Percentiles rank a stretch among this genome's conserved stretches.
Evolutionary conservation across 2,113 vertebrate species (phyloP).

Genomic region (Phycodurus eques): DNA sequence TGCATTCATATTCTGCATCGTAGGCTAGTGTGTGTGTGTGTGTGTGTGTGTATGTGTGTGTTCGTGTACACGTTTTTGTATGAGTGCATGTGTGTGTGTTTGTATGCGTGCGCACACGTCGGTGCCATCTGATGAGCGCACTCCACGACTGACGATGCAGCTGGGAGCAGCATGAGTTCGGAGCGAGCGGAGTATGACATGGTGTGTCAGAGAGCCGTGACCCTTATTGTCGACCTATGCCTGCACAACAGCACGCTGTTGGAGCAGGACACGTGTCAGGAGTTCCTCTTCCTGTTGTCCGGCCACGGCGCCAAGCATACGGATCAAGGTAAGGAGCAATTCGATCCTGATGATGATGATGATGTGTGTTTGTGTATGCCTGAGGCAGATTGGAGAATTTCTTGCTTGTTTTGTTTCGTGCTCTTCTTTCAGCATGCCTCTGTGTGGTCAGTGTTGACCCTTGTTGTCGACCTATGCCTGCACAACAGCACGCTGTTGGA

Average conservation of each 20-base stretch:
- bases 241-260: conserved; percentile 71
- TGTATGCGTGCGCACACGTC: neutral
- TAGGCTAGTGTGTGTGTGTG: conserved; percentile 32
- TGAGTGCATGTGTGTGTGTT: neutral
- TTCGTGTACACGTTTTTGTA: neutral
- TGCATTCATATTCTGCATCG: conserved; percentile 53
- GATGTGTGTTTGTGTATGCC: neutral
- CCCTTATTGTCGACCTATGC: conserved; percentile 79
- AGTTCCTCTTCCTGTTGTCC: conserved; percentile 72
- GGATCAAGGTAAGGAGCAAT: conserved; percentile 56
- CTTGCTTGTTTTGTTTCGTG: neutral
- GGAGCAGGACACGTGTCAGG: conserved; percentile 74
- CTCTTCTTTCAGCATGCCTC: neutral
- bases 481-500: too few species aligned
- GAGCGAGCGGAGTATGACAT: conserved; percentile 75
- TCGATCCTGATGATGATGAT: neutral
- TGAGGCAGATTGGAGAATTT: neutral
- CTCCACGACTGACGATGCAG: conserved; percentile 66
- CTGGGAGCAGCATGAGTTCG: conserved; percentile 78
- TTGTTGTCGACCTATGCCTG: neutral
- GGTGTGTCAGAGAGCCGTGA: conserved; percentile 78
- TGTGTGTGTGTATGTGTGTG: conserved; percentile 35
- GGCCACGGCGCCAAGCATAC: conserved; percentile 57
- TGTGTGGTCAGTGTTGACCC: neutral
- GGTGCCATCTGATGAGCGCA: conserved; percentile 66